phyloP scores from a whole-genome alignment of 2,888 invertebrate genomes.

The Drosophila austrosaltans region DNA sequence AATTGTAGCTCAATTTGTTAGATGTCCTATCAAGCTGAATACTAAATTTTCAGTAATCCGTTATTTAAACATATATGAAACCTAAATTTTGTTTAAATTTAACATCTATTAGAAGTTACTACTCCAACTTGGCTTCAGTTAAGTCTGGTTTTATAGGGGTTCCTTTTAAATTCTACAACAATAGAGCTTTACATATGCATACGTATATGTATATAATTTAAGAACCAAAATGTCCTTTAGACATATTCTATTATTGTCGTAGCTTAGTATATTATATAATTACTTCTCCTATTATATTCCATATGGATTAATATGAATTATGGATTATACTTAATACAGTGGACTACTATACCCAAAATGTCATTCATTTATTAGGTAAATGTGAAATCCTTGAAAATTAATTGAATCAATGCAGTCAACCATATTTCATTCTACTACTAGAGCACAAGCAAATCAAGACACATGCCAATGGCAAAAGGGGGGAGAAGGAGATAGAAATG shows the following conservation, averaged over 20 bases:
- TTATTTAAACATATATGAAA: too few species aligned
- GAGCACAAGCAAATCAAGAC: conserved; percentile 1
- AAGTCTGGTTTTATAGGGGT: too few species aligned
- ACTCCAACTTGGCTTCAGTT: too few species aligned
- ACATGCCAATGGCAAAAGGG: background rate
- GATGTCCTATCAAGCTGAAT: too few species aligned
- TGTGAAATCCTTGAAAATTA: conserved; percentile 74
- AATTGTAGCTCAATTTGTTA: background rate
- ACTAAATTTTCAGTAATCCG: too few species aligned
- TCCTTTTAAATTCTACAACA: too few species aligned
- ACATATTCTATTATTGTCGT: background rate
- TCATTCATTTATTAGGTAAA: conserved; percentile 56
- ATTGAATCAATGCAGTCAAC: conserved; percentile 60
- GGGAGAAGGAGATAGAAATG: background rate
- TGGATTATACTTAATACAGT: conserved; percentile 16
- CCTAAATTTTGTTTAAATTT: too few species aligned
- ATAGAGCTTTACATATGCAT: too few species aligned
- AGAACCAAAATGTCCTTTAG: background rate
- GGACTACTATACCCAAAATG: conserved; percentile 9
- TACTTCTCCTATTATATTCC: background rate
- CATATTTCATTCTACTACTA: background rate
- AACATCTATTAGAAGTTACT: too few species aligned
- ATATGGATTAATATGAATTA: conserved; percentile 39
- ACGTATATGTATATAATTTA: background rate
- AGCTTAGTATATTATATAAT: too few species aligned